Evolutionary conservation across 2,113 vertebrate genomes (phyloP).

Genomic region (Aepyceros melampus): DNA sequence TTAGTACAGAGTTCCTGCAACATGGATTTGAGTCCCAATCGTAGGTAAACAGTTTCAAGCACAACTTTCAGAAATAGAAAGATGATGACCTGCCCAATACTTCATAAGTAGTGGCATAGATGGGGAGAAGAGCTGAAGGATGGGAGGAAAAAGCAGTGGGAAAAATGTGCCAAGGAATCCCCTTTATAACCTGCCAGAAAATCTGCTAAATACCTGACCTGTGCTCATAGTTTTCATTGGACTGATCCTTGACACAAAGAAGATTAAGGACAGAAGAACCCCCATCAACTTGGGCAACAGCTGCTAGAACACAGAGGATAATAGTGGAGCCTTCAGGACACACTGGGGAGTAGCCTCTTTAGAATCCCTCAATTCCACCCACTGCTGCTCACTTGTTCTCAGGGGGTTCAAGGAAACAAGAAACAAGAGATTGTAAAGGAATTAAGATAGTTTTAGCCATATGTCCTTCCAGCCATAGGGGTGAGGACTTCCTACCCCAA

Average conservation of each 20-base stretch:
- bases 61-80: background rate
- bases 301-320: background rate
- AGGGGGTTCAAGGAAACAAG: background rate
- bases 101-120: background rate
- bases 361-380: background rate
- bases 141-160: background rate
- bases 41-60: background rate
- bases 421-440: background rate
- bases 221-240: background rate
- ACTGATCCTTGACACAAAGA: background rate
- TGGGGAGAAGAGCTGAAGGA: background rate
- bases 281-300: background rate
- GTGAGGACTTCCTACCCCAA: background rate
- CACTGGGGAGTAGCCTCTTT: background rate
- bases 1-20: background rate
- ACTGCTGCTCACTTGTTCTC: background rate
- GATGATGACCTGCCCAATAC: background rate
- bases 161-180: background rate
- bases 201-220: background rate
- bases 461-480: background rate
- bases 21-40: background rate
- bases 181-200: background rate
- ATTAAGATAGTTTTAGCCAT: background rate
- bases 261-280: background rate
- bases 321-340: background rate